Base-by-base conservation (phyloP, 23 tunicate species). In the Botrylloides violaceus region DNA sequence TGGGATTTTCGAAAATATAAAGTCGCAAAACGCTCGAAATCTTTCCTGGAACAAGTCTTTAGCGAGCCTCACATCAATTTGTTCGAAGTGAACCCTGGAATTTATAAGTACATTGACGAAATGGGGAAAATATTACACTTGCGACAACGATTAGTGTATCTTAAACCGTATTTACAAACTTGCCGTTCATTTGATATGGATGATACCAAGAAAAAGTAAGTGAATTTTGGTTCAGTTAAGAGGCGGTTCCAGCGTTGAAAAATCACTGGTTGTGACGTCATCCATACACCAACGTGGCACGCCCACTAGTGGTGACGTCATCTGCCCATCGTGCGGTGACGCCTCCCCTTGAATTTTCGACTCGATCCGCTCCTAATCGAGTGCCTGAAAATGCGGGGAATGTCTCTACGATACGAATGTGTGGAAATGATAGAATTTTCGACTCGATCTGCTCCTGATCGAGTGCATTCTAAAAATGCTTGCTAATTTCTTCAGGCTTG, bases 1-100 rank as follows among this genome's bases (percentile, higher is more conserved):
- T 95, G 99, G 99, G 99, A 95, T 58, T 87, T 95, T 73, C 36
- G 60, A 35, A 83, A 87, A 50, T 77, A 95, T 36, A 75, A 73
- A 61, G 96, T 95, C 32, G 61, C 97, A 2, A 78, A 71, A 28
- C 71, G 83, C 82, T 87, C 95, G 25, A 81, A 81, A 57, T 23
- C 43, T 35, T 90, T 83, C 61, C 71, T 90, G 34, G 59, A 66
- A n/a, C 81, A 76, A 55, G 66, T 59, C 21, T 83, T 82, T 84
- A 71, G 64, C 29, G 85, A 79, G 3, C 97, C 97, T 3, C 78
- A 81, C 57, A 79, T 90, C 19, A 66, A 83, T 21, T 29, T 90
- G 76, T 36, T 66, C 66, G 58, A 76, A 30, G 66, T 61, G 49
- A 90, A 90, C 62, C 89, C 90, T 6, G 76, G 72, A 18, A 80